Conservation (phyloP, 2,797 vertebrate genomes). For the Echiichthys vipera region DNA sequence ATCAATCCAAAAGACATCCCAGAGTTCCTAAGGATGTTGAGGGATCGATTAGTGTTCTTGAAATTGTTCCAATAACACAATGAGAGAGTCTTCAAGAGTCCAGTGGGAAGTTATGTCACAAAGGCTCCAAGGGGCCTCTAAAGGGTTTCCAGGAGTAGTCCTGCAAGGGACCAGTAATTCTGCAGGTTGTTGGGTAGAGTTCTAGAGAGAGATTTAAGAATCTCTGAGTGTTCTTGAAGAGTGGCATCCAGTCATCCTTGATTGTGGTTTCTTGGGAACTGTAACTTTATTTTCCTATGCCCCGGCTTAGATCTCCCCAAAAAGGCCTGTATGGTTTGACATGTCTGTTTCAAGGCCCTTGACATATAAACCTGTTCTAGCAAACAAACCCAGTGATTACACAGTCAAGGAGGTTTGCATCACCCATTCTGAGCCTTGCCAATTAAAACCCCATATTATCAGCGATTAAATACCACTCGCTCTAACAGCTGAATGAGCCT, state of each 20-base stretch:
- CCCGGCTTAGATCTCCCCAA: slow-evolving; percentile 26
- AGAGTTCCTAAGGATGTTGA: not conserved
- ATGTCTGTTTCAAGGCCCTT: slow-evolving; percentile 26
- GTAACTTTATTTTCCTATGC: slow-evolving; percentile 6
- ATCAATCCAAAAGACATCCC: not conserved
- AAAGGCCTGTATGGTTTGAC: slow-evolving; percentile 25
- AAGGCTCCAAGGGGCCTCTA: not conserved
- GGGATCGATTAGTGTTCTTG: not conserved
- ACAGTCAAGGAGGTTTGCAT: slow-evolving; percentile 46
- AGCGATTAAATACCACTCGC: slow-evolving; percentile 50
- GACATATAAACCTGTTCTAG: slow-evolving; percentile 41
- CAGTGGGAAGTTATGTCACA: not conserved
- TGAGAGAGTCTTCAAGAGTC: not conserved
- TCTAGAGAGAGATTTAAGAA: not conserved
- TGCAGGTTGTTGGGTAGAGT: not conserved
- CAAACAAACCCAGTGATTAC: slow-evolving; percentile 65
- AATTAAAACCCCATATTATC: slow-evolving; percentile 54
- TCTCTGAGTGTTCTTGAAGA: not conserved
- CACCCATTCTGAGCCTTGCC: slow-evolving; percentile 21
- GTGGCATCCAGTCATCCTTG: not conserved
- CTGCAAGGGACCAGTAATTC: not conserved
- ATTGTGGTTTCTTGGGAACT: not conserved
- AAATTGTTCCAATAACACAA: not conserved
- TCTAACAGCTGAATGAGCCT: slow-evolving; percentile 56
- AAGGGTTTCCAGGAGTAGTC: not conserved